Conservation (phyloP, 2,113 vertebrate genomes). For the Ancistrus triradiatus region DNA sequence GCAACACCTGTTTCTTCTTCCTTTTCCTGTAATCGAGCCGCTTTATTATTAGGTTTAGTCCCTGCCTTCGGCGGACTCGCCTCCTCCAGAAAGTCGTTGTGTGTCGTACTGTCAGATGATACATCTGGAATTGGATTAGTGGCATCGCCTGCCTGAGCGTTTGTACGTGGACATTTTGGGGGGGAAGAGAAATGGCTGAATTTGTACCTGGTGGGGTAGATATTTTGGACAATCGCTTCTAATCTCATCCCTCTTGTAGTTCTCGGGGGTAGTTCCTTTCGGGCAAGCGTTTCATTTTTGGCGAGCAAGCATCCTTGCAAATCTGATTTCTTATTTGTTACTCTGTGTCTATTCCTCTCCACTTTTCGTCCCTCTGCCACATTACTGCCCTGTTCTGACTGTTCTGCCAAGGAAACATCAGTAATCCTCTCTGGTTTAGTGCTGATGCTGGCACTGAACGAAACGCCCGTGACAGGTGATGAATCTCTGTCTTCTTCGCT, state of each 20-base stretch:
- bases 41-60: slow-evolving; percentile 39
- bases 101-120: slow-evolving; percentile 3
- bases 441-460: slow-evolving; percentile 28
- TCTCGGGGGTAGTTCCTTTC: slow-evolving; percentile 59
- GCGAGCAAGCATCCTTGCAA: slow-evolving; percentile 46
- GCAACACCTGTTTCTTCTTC: slow-evolving; percentile 32
- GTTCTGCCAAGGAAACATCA: background rate
- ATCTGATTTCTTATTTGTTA: slow-evolving; percentile 26
- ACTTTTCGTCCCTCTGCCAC: slow-evolving; percentile 36
- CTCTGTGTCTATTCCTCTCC: slow-evolving; percentile 14
- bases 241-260: slow-evolving; percentile 61
- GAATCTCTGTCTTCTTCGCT: slow-evolving; percentile 1
- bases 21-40: slow-evolving; percentile 27
- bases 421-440: slow-evolving; percentile 16
- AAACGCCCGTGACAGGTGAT: slow-evolving; percentile 8
- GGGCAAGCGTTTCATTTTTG: slow-evolving; percentile 45
- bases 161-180: slow-evolving; percentile 45
- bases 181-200: slow-evolving; percentile 46
- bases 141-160: slow-evolving; percentile 20
- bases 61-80: slow-evolving; percentile 8
- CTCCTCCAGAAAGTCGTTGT: slow-evolving; percentile 32
- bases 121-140: slow-evolving; percentile 21
- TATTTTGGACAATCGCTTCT: slow-evolving; percentile 69
- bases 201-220: slow-evolving; percentile 60
- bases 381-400: slow-evolving; percentile 40